Evolutionary conservation across 2,888 invertebrate genomes (phyloP), one percentile per base, ranked within the genome.

Genomic region (Ceraclea dissimilis): DNA sequence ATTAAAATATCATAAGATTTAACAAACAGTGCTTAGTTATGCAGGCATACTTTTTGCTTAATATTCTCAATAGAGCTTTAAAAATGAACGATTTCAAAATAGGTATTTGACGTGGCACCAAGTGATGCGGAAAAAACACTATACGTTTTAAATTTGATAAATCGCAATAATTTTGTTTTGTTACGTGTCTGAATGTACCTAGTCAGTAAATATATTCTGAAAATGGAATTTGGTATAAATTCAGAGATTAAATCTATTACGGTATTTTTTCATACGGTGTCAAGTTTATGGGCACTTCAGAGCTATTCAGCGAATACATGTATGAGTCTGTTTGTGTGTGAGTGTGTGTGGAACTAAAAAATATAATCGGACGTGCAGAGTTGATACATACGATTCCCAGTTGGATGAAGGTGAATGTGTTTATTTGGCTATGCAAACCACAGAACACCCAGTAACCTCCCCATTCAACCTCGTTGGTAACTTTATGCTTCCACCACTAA

Each of bases 401-500:
- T 44, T 20, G 55, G 55, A 43, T 19, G 19, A 44, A 31, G 39
- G 46, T 18, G 31, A 50, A 49, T 31, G 39, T 55, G 51, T 55
- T 55, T 55, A 55, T 55, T 51, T 49, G 55, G 46, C 43, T 55
- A 50, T 51, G 44, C 49, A 54, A 54, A 54, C 55, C 55, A 47
- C 51, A 49, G 22, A 49, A 48, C 39, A 39, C 13, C 39, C 39
- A 39, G 26, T 26, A 26, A 26, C 26, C 26, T 6, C 26, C 52
- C 43, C 44, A n/a, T 16, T 17, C 31, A 6, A 31, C 31, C 39
- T 39, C 39, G 39, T 16, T 39, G 39, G 39, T 39, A 39, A 39
- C 39, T 39, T 39, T 39, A 39, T 13, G 13, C 39, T 39, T 8
- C 39, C 39, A 16, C 39, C 39, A 16, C 39, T 39, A 39, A 39